Evolutionary conservation across 2,113 vertebrate species (phyloP), one percentile per base, ranked within the genome.

Genomic region (Apeltes quadracus): DNA sequence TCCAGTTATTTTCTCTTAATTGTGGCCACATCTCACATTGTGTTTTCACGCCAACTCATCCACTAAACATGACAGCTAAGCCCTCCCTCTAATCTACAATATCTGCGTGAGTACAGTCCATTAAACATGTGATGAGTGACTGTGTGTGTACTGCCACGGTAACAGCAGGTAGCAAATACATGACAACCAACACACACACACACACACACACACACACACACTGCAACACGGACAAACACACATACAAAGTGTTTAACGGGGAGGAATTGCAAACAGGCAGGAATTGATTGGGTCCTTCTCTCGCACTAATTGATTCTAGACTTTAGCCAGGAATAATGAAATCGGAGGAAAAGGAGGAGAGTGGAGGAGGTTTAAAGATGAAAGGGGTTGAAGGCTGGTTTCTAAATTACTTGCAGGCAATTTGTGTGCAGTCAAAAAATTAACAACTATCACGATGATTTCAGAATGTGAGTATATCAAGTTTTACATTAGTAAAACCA

Each of bases 191-290:
- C 55, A 70, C 68, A 50, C 44, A 22, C 57, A 43, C 13, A 23
- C 25, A 62, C 22, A 67, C 53, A 54, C 27, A 61, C 2, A 2
- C 8, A 18, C 36, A 27, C 41, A 14, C 51, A 22, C 38, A n/a
- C n/a, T n/a, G n/a, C n/a, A n/a, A n/a, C n/a, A n/a, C n/a, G n/a
- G n/a, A n/a, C n/a, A n/a, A n/a, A n/a, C n/a, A n/a, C 23, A 38
- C 5, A 38, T 29, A 5, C 29, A 71, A 82, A 72, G 69, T 73
- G 84, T 81, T 81, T 76, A 84, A 84, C 48, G 2, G 72, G 54
- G 81, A 68, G 78, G 77, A 85, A 83, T 81, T 78, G 77, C 74
- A 87, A 87, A 83, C 79, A 70, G 78, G 86, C 0, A 36, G 69
- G 72, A 79, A 88, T 72, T 82, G 81, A 79, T 82, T 86, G 68